Base-by-base conservation (phyloP, 2,888 invertebrate genomes). In the Megaustenia siamemsis region DNA sequence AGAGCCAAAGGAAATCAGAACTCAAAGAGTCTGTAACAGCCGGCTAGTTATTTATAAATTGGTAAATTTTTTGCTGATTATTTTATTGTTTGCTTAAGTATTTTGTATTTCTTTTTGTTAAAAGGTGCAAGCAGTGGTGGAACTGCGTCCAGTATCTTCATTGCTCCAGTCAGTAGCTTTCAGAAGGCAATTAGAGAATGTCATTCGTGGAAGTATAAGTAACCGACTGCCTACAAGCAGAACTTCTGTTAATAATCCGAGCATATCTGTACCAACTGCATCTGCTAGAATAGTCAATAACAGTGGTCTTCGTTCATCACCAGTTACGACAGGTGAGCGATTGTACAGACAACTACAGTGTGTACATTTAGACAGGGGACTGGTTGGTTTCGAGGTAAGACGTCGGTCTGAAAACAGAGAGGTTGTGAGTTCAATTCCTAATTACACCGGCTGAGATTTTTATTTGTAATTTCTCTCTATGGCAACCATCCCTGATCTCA, bases 111-210 rank as follows among this genome's bases (percentile, higher is more conserved):
- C 6, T 43, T 60, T 63, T 8, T 66, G n/a, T n/a, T n/a, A n/a
- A 63, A 28, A 86, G 86, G 93, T 94, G 18, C 91, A 92, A 73
- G 93, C 92, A 15, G 87, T 94, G 53, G 91, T 92, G 4, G 91
- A 93, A 68, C 90, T 91, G n/a, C 90, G 92, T n/a, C 90, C 92
- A n/a, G 94, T 94, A 1, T 93, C 93, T 1, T 90, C 90, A 75
- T 78, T 92, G 6, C 89, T 94, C 1, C 91, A 91, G 75, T 92
- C 92, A 28, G 86, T 86, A 24, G 86, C 85, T 3, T 93, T 93
- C 87, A 87, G 93, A 40, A 88, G 91, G 32, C 89, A 90, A 21
- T 89, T 94, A 6, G 93, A 93, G 87, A 91, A 89, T 79, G 89
- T 92, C 40, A 91, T 94, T 40, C 88, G 93, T 49, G 91, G 90